Conservation (phyloP, 2,113 vertebrate species). For the Rutilus rutilus region DNA sequence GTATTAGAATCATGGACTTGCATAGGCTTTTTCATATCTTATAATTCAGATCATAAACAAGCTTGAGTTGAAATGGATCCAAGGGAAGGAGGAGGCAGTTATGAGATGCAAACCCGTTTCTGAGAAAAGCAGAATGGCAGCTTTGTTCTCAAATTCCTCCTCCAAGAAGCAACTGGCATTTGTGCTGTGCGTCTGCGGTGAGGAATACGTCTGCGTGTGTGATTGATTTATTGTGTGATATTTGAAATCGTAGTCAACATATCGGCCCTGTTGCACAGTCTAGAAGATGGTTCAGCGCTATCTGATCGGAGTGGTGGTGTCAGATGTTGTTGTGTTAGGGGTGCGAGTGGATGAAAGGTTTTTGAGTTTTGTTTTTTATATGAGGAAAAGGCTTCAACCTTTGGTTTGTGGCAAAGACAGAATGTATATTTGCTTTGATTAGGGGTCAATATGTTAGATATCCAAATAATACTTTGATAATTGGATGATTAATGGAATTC, state of each 20-base stretch:
- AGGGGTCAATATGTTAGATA: background rate
- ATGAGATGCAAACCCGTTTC: background rate
- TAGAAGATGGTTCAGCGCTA: background rate
- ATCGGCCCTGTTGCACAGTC: conserved; percentile 1
- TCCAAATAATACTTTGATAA: background rate
- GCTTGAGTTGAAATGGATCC: background rate
- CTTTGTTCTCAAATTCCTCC: background rate
- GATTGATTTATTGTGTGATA: conserved; percentile 21
- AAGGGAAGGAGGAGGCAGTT: background rate
- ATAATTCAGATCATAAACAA: conserved; percentile 9
- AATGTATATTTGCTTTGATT: background rate
- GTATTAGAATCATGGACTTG: background rate
- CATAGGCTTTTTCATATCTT: background rate
- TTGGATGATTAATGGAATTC: background rate
- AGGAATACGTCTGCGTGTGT: conserved; percentile 25
- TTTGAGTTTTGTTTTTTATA: background rate
- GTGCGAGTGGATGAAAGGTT: background rate
- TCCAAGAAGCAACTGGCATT: background rate
- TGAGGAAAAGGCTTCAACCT: background rate
- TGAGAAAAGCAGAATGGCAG: conserved; percentile 8
- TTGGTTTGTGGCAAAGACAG: background rate
- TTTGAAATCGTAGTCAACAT: background rate
- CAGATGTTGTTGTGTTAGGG: conserved; percentile 27
- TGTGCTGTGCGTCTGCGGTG: conserved; percentile 4
- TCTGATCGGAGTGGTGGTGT: conserved; percentile 33